These are phyloP conservation scores for Trichoplusia ni DNA, from an alignment of 1,140 invertebrate genomes.

Conservation along the genomic window DNA sequence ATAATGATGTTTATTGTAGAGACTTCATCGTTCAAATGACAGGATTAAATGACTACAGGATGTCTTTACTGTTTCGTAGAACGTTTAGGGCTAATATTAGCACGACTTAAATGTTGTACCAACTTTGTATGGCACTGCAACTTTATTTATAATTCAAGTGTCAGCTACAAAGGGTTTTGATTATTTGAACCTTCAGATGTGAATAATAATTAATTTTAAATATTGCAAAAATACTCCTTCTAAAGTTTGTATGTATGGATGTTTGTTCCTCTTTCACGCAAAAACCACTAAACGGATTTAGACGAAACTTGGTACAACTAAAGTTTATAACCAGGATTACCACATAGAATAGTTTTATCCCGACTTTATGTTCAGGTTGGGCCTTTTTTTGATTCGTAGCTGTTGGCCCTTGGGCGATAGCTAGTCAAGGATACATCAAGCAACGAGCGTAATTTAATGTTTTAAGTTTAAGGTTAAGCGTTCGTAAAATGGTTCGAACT, in stretches of 20 bases:
- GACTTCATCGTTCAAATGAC: slow-evolving; percentile 37
- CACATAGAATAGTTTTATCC: too few relatives aligned
- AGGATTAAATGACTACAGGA: slow-evolving; percentile 42
- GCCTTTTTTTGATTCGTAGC: too few relatives aligned
- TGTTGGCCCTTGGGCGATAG: too few relatives aligned
- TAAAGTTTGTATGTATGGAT: too few relatives aligned
- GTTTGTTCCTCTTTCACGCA: too few relatives aligned
- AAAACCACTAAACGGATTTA: too few relatives aligned
- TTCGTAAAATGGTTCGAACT: slow-evolving; percentile 33
- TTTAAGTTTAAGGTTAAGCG: slow-evolving; percentile 34
- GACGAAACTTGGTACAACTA: too few relatives aligned
- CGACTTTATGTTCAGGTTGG: too few relatives aligned
- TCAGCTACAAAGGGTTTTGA: slow-evolving; percentile 12
- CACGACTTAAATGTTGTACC: slow-evolving; percentile 1
- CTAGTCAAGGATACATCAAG: slow-evolving; percentile 33
- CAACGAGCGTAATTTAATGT: slow-evolving; percentile 23
- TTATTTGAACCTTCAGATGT: slow-evolving; percentile 6
- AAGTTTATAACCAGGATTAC: too few relatives aligned
- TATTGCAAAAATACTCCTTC: too few relatives aligned
- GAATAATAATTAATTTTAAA: slow-evolving; percentile 10
- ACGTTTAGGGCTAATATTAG: slow-evolving; percentile 28
- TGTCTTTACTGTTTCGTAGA: slow-evolving; percentile 45
- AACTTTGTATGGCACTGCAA: slow-evolving; percentile 16
- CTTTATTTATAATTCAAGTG: background rate
- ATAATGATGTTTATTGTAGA: slow-evolving; percentile 41